phyloP scores from a whole-genome alignment of 2,888 invertebrate genomes.

The Ptychoptera contaminata region DNA sequence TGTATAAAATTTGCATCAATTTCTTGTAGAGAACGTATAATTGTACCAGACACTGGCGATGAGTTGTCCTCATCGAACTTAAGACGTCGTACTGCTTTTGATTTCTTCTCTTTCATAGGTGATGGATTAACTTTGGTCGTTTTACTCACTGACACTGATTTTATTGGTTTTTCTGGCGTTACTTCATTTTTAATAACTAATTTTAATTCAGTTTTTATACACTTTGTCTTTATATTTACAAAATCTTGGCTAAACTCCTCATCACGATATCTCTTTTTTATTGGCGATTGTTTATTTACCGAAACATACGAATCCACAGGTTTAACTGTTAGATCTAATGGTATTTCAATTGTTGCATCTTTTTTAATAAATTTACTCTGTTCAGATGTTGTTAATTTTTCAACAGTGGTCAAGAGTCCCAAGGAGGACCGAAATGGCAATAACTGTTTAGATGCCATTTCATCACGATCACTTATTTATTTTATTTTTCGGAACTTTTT shows the following conservation, averaged over 20 bases:
- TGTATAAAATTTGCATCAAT: slow-evolving; percentile 63
- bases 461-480: slow-evolving; percentile 7
- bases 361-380: slow-evolving; percentile 25
- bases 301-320: slow-evolving; percentile 29
- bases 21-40: slow-evolving; percentile 68
- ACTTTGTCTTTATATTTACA: background rate
- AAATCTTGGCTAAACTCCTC: slow-evolving; percentile 6
- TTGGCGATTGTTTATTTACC: slow-evolving; percentile 50
- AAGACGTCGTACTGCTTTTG: slow-evolving; percentile 52
- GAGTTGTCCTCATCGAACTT: slow-evolving; percentile 86
- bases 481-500: too few relatives aligned
- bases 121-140: slow-evolving; percentile 18
- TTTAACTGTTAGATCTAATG: slow-evolving; percentile 63
- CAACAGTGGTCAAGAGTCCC: slow-evolving; percentile 29
- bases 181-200: slow-evolving; percentile 14
- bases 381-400: slow-evolving; percentile 27
- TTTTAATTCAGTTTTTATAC: slow-evolving; percentile 12
- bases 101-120: slow-evolving; percentile 24
- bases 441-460: slow-evolving; percentile 9
- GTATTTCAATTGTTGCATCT: slow-evolving; percentile 23
- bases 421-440: slow-evolving; percentile 12
- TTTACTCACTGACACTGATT: slow-evolving; percentile 20
- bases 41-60: slow-evolving; percentile 88
- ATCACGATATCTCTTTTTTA: slow-evolving; percentile 30
- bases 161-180: slow-evolving; percentile 24